phyloP scores from a whole-genome alignment of 1,140 invertebrate genomes.

The Nylanderia fulva region DNA sequence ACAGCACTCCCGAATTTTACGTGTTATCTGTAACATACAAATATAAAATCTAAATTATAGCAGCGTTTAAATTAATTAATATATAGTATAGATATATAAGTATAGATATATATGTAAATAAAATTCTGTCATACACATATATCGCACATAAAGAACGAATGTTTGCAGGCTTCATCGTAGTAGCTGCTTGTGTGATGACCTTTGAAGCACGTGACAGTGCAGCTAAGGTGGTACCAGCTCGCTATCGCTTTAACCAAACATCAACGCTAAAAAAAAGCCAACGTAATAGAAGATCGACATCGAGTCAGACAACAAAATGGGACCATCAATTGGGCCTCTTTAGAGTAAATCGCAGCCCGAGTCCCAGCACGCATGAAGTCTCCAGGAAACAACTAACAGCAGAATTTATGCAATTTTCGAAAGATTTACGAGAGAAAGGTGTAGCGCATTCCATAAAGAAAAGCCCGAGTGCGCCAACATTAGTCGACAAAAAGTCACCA shows the following conservation, averaged over 20 bases:
- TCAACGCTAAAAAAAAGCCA: conserved; percentile 84
- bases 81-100: too few relatives aligned
- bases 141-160: conserved; percentile 45
- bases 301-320: conserved; percentile 87
- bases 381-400: conserved; percentile 88
- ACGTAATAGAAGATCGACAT: conserved; percentile 84
- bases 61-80: too few relatives aligned
- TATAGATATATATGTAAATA: too few relatives aligned
- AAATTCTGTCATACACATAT: not conserved
- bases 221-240: conserved; percentile 93
- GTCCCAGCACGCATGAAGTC: conserved; percentile 80
- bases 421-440: conserved; percentile 86
- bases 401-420: conserved; percentile 90
- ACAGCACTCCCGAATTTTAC: too few relatives aligned
- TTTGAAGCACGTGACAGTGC: conserved; percentile 95
- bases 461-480: conserved; percentile 87
- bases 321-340: conserved; percentile 89
- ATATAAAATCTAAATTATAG: too few relatives aligned
- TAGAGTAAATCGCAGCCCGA: conserved; percentile 85
- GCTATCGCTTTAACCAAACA: conserved; percentile 88
- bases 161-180: conserved; percentile 94
- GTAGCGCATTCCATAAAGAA: conserved; percentile 84
- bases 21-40: too few relatives aligned
- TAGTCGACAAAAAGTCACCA: conserved; percentile 85
- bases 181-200: conserved; percentile 97